These are phyloP conservation scores for Erethizon dorsatum DNA, from an alignment of 2,797 vertebrate species.

Conservation along the genomic window DNA sequence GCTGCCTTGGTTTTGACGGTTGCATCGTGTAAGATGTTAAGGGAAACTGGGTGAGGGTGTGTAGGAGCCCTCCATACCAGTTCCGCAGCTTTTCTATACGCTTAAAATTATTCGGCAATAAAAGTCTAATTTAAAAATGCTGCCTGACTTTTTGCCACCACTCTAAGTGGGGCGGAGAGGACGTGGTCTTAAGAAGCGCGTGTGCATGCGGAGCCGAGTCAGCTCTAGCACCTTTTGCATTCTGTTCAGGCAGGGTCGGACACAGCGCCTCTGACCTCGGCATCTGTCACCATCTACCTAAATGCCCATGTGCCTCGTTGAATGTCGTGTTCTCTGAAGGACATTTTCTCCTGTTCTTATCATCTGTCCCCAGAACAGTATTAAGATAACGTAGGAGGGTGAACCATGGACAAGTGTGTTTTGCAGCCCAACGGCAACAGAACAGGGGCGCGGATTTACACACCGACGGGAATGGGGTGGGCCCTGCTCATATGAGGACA, in stretches of 20 bases:
- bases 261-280: not conserved
- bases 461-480: not conserved
- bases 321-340: not conserved
- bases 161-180: not conserved
- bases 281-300: not conserved
- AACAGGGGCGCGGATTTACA: not conserved
- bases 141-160: not conserved
- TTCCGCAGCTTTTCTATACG: conserved; percentile 8
- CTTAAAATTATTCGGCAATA: conserved; percentile 34
- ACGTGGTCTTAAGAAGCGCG: not conserved
- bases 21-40: not conserved
- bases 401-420: not conserved
- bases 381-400: not conserved
- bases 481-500: not conserved
- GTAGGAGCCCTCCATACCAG: not conserved
- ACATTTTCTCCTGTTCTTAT: not conserved
- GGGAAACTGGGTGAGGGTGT: not conserved
- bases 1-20: not conserved
- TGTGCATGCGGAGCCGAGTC: not conserved
- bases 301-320: not conserved
- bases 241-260: not conserved
- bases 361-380: not conserved
- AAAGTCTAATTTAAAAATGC: not conserved
- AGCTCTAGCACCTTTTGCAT: not conserved
- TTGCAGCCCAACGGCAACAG: not conserved